Evolutionary conservation across 2,888 invertebrate species (phyloP), one percentile per base, ranked within the genome.

Genomic region (Drosophila lutescens): DNA sequence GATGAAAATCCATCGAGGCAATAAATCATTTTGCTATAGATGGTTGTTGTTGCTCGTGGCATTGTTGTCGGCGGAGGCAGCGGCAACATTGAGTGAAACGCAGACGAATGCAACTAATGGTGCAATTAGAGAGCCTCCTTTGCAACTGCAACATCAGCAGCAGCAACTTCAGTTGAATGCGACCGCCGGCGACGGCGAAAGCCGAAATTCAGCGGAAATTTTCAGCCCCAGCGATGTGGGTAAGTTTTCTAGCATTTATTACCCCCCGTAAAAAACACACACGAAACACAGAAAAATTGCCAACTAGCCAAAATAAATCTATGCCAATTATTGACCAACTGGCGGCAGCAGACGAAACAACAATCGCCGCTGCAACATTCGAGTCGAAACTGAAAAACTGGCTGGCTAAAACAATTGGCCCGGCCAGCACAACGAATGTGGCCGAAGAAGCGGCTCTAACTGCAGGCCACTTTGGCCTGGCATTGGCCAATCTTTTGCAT

Each of bases 1-100:
- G 89, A 88, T 86, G 89, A 79, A 89, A 88, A 88, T 77, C 82
- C 90, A 87, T 85, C 89, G 89, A 90, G 86, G 90, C 87, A 86
- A 86, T 86, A 87, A 89, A 86, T 87, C 89, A 88, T 87, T 90
- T 90, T 86, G 82, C 81, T 72, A 83, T 80, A 82, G 79, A 79
- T 86, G 80, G 66, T 72, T 83, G 65, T 72, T 77, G 47, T 55
- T 66, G 44, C 65, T 80, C 63, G 67, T 86, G 72, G 68, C 81
- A 83, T 78, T 79, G 79, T 72, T 78, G 76, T 49, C 68, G 62
- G 70, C 63, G 36, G 58, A 63, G 49, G 55, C 61, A 44, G 67
- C 72, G 49, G 59, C 74, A 60, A 44, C 77, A 55, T 58, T 47
- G 63, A 84, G 66, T 66, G 84, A 83, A 82, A 79, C 83, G 59